Conservation (phyloP, 2,113 vertebrate genomes). For the Lamprotornis superbus region DNA sequence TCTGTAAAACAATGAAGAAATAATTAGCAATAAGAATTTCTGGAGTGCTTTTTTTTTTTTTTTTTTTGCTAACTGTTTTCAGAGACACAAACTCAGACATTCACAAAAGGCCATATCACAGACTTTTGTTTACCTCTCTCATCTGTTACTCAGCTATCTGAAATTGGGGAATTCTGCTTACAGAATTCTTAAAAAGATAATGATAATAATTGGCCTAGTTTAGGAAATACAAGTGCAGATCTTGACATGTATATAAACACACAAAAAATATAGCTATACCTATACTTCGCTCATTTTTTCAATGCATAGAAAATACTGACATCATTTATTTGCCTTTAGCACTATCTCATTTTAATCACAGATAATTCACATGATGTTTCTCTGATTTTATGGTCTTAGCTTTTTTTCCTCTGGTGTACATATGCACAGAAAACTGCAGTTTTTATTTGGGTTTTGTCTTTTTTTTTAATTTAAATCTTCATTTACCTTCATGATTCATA, state of each 20-base stretch:
- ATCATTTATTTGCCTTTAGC: not conserved
- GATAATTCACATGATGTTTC: not conserved
- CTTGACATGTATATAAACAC: not conserved
- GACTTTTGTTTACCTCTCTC: not conserved
- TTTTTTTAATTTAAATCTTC: not conserved
- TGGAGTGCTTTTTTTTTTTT: not conserved
- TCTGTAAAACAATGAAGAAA: not conserved
- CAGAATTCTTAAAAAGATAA: not conserved
- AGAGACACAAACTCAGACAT: not conserved
- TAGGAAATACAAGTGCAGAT: not conserved
- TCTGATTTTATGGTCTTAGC: not conserved
- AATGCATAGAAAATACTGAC: not conserved
- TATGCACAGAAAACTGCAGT: not conserved
- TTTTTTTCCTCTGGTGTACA: not conserved
- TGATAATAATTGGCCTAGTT: not conserved
- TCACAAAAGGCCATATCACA: not conserved
- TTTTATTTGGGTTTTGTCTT: not conserved
- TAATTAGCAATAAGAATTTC: not conserved
- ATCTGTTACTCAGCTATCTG: not conserved
- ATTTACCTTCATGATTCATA: not conserved
- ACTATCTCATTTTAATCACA: not conserved
- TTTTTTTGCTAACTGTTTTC: not conserved
- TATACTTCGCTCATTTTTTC: not conserved
- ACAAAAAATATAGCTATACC: not conserved
- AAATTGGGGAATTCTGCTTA: not conserved